Evolutionary conservation across 2,888 invertebrate genomes (phyloP), one percentile per base, ranked within the genome.

Genomic region (Aethes cnicana): DNA sequence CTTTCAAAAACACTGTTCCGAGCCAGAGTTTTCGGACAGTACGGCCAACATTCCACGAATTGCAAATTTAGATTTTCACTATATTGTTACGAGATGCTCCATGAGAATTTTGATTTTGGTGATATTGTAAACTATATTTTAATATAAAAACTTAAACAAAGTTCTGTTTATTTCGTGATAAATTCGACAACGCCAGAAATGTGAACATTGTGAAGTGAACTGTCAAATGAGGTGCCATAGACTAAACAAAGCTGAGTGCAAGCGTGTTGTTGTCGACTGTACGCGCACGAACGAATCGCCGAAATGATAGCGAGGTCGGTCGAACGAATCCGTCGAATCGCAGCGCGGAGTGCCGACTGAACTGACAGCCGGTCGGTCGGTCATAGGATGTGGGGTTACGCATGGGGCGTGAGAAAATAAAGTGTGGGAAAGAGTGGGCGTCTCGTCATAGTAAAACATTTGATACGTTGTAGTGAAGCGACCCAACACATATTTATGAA

Each of bases 381-480:
- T 84, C 91, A 90, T 91, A 92, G 92, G 93, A 93, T 93, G 93
- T 93, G 92, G 93, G 93, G 93, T 93, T 93, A 93, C 90, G 91
- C 91, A 91, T 90, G 92, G 93, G 93, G 93, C 93, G 94, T 94
- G 93, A 93, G 94, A 92, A 94, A 94, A 93, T 91, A 91, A 92
- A 92, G 92, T 93, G 94, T 94, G 94, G 93, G 94, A 94, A 94
- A 93, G 92, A 93, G 93, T 93, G 93, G 93, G 93, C 93, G 93
- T 78, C 60, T 72, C 81, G 65, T 74, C 90, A 90, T 92, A 91
- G 92, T 92, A 86, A 90, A 91, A 91, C 91, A 91, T 91, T 89
- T 91, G 90, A 84, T 88, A 87, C 83, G 84, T 82, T 85, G 82
- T 84, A 84, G 83, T 85, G 84, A 83, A 80, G 77, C n/a, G n/a